These are phyloP conservation scores for Mactra quadrangularis DNA, from an alignment of 1,140 invertebrate genomes.

Conservation along the genomic window DNA sequence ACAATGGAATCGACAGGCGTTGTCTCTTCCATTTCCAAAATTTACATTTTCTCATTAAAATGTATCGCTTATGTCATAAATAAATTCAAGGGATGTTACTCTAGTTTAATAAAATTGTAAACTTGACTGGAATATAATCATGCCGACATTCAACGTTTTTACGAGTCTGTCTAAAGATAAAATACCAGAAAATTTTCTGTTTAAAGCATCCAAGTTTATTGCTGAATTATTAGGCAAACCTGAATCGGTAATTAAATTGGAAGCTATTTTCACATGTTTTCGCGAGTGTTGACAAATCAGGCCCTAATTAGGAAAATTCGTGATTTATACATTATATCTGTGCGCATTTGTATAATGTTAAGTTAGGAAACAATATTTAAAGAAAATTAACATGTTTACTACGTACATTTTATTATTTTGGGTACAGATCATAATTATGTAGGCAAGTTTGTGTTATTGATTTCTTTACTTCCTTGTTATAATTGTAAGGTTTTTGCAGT, in stretches of 20 bases:
- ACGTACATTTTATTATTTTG: too few relatives aligned
- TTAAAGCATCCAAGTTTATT: conserved; percentile 47
- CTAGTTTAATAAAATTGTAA: background rate
- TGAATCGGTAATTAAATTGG: conserved; percentile 31
- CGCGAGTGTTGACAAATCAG: too few relatives aligned
- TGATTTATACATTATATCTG: too few relatives aligned
- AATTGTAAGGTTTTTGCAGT: too few relatives aligned
- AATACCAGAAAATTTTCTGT: conserved; percentile 40
- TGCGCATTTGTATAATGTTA: too few relatives aligned
- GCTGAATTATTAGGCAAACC: conserved; percentile 56
- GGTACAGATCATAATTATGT: too few relatives aligned
- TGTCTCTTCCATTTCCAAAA: conserved; percentile 26
- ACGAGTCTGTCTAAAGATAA: conserved; percentile 25
- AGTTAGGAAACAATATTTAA: too few relatives aligned
- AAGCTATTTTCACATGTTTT: conserved; percentile 15
- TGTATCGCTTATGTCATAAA: conserved; percentile 16
- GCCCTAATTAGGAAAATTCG: too few relatives aligned
- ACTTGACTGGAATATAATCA: background rate
- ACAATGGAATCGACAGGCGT: conserved; percentile 74
- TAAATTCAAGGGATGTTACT: conserved; percentile 3
- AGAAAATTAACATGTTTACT: too few relatives aligned
- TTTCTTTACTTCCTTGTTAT: too few relatives aligned
- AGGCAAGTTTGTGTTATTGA: too few relatives aligned
- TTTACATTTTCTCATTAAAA: conserved; percentile 36
- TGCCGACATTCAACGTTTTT: conserved; percentile 59